Evolutionary conservation across 2,888 invertebrate species (phyloP).

Genomic region (Calameuta pallipes): DNA sequence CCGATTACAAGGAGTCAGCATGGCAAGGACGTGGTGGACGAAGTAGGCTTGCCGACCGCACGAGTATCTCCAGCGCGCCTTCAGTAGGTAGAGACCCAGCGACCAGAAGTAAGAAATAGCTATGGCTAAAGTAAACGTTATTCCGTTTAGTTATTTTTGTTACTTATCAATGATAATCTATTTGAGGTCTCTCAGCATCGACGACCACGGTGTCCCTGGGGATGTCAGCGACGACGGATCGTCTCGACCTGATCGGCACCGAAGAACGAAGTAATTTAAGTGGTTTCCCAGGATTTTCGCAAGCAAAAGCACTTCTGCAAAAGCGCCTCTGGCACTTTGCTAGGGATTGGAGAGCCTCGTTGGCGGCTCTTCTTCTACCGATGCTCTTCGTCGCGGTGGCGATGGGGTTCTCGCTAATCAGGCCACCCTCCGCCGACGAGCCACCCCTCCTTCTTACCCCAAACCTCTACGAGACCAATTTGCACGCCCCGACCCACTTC

Average conservation of each 20-base stretch:
- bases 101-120: background rate
- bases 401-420: conserved; percentile 77
- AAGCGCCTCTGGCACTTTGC: conserved; percentile 72
- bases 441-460: conserved; percentile 68
- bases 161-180: background rate
- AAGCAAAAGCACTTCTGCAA: conserved; percentile 68
- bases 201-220: conserved; percentile 22
- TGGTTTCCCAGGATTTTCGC: conserved; percentile 16
- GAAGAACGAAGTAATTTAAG: conserved; percentile 24
- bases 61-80: conserved; percentile 37
- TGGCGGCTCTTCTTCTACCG: conserved; percentile 73
- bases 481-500: conserved; percentile 59
- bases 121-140: background rate
- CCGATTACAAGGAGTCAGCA: conserved; percentile 46
- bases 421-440: conserved; percentile 75
- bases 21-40: background rate
- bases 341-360: conserved; percentile 72
- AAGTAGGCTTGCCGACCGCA: conserved; percentile 28
- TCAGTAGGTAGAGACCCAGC: conserved; percentile 29
- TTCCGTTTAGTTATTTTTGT: background rate
- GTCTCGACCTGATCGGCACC: conserved; percentile 40
- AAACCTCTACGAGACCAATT: conserved; percentile 67
- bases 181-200: background rate
- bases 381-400: conserved; percentile 74
- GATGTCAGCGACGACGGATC: conserved; percentile 35